Conservation (phyloP, 1,140 invertebrate species). For the Ceratitis capitata region DNA sequence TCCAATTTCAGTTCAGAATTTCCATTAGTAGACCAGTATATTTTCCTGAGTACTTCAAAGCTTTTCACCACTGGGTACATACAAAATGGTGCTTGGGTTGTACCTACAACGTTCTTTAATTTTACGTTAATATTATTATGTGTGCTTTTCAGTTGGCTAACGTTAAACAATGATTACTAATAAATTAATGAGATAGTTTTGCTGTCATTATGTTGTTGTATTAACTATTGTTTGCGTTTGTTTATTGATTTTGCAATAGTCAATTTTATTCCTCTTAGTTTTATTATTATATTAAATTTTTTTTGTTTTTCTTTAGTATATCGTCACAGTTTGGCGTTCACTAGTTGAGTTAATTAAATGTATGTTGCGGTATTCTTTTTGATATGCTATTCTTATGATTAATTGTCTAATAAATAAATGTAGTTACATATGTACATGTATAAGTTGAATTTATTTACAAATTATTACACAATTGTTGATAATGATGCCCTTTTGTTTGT, state of each 20-base stretch:
- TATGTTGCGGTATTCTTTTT: background rate
- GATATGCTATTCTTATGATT: background rate
- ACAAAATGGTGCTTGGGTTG: background rate
- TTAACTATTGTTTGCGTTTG: background rate
- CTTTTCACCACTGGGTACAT: background rate
- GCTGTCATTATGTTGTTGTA: constrained; percentile 18
- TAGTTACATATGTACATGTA: background rate
- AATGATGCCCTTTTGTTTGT: background rate
- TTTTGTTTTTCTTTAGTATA: background rate
- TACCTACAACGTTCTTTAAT: background rate
- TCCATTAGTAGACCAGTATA: too few relatives aligned
- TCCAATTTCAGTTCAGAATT: too few relatives aligned
- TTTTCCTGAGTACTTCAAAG: background rate
- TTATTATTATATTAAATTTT: too few relatives aligned
- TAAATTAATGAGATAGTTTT: constrained; percentile 29
- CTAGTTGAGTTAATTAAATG: background rate
- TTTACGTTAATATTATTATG: background rate
- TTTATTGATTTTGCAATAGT: background rate
- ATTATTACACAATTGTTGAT: background rate
- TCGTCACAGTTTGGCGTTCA: constrained; percentile 15
- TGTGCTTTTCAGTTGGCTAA: constrained; percentile 20
- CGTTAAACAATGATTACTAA: constrained; percentile 21
- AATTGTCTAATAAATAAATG: background rate
- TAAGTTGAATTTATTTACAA: background rate
- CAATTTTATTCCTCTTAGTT: background rate